phyloP scores from a whole-genome alignment of 2,113 vertebrate species.

The Dinomys branickii region DNA sequence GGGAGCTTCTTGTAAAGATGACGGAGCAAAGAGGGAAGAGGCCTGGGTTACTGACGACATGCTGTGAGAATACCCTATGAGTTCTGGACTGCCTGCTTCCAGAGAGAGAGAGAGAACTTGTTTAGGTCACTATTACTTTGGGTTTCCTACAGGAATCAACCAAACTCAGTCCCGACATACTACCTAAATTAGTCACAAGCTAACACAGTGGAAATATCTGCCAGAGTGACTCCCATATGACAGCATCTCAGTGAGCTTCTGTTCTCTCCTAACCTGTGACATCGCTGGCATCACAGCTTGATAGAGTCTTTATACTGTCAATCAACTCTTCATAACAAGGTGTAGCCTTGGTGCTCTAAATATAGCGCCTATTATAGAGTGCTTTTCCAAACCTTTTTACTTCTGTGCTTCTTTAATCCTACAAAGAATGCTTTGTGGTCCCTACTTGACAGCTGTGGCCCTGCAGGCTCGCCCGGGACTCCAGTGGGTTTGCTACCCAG shows the following conservation, averaged over 20 bases:
- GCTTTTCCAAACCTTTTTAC: slow-evolving; percentile 1
- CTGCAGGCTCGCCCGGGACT: not conserved
- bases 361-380: not conserved
- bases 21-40: not conserved
- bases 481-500: not conserved
- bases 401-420: not conserved
- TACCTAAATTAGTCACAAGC: not conserved
- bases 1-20: not conserved
- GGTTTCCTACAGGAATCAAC: not conserved
- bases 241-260: not conserved
- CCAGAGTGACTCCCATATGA: not conserved
- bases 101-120: not conserved
- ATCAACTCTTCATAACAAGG: not conserved
- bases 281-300: not conserved
- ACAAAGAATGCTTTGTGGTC: not conserved
- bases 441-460: not conserved
- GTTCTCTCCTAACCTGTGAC: not conserved
- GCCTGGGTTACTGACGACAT: not conserved
- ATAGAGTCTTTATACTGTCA: slow-evolving; percentile 1
- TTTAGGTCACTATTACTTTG: not conserved
- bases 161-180: not conserved
- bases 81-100: not conserved
- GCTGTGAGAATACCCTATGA: not conserved
- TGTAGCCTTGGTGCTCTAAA: not conserved
- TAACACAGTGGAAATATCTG: not conserved